Evolutionary conservation across 2,888 invertebrate genomes (phyloP), one percentile per base, ranked within the genome.

Genomic region (Proisotoma minuta): DNA sequence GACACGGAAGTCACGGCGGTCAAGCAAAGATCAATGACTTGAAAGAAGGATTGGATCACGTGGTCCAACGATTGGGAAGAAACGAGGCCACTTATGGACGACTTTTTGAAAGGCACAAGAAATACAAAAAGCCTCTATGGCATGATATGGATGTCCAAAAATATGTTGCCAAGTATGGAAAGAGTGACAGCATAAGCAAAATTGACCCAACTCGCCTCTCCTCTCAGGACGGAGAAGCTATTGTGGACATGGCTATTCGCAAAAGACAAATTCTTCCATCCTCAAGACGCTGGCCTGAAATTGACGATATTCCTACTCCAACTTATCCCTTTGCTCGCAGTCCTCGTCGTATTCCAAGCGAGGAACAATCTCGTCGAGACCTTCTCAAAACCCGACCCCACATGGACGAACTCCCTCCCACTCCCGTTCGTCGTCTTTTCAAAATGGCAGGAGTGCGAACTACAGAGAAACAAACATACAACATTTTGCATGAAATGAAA

Each of bases 391-490:
- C 62, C 48, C 63, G 60, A 26, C 68, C 69, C 5, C 59, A 63
- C 57, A 60, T 60, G 26, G 65, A 68, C 29, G 69, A 59, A 15
- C 63, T 65, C 3, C 69, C 69, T 10, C 28, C 63, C 12, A 63
- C 69, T 8, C 68, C 69, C n/a, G 59, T 70, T n/a, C 63, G 59
- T 12, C 54, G 61, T 10, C 50, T 72, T n/a, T 70, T 60, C 29
- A 60, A 69, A 51, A 56, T 63, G 5, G 68, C 72, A n/a, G 72
- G 72, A 18, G 61, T 72, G 18, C 52, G 62, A 26, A 70, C 67
- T 3, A 65, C 60, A 22, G 69, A 70, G 39, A 62, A 62, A 26
- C 59, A 63, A 23, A 52, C 63, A 22, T 68, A 66, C 43, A 54
- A 62, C 8, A 68, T 57, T 39, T 51, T 72, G 29, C 50, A 70